Evolutionary conservation across 2,113 vertebrate species (phyloP).

Genomic region (Psilopogon haemacephalus): DNA sequence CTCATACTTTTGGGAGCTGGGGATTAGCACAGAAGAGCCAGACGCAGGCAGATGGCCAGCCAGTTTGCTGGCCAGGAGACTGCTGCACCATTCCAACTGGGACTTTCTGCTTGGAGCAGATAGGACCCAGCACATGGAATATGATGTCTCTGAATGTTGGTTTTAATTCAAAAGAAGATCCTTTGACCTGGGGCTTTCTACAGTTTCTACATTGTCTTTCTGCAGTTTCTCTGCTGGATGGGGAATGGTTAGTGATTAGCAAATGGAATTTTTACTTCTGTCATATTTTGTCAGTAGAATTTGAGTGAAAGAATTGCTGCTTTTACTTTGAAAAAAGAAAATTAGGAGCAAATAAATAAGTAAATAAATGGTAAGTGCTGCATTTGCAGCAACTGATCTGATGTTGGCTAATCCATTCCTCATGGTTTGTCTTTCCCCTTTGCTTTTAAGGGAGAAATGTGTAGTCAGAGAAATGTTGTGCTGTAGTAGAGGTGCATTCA

Average conservation of each 20-base stretch:
- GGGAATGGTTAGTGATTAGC: background rate
- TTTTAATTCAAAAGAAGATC: constrained; percentile 39
- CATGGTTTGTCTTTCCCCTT: background rate
- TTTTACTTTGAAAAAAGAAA: background rate
- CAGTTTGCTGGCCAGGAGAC: constrained; percentile 2
- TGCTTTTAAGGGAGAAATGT: background rate
- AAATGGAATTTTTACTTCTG: background rate
- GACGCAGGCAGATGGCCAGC: constrained; percentile 52
- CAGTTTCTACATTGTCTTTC: background rate
- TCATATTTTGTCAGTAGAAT: background rate
- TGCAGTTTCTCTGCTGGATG: background rate
- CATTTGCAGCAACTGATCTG: background rate
- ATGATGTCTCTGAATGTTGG: background rate
- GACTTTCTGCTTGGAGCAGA: constrained; percentile 50
- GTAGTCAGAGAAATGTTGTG: background rate
- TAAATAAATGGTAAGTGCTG: background rate
- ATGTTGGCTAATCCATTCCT: background rate
- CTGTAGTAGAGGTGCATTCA: background rate
- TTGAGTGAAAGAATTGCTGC: background rate
- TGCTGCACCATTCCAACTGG: background rate
- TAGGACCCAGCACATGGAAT: background rate
- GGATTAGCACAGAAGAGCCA: constrained; percentile 40
- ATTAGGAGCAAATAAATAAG: background rate
- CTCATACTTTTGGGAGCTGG: background rate
- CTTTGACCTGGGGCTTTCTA: background rate